Evolutionary conservation across 2,888 invertebrate genomes (phyloP).

Genomic region (Adelognathus sp.): DNA sequence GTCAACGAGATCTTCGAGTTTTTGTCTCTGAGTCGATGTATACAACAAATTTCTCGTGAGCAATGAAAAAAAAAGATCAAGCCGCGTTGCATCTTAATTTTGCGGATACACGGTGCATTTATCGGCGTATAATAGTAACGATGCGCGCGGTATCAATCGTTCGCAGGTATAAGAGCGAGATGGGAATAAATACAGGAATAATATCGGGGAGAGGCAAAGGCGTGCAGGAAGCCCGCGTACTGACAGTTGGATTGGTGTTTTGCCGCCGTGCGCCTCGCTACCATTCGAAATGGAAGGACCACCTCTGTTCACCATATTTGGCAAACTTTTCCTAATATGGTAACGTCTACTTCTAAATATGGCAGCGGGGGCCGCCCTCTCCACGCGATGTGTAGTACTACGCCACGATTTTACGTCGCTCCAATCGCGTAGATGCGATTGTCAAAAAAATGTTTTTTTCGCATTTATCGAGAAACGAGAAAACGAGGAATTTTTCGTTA

Average conservation of each 20-base stretch:
- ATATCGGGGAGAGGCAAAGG: conserved; percentile 71
- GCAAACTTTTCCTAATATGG: conserved; percentile 92
- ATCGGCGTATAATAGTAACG: background rate
- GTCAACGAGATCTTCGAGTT: too few relatives aligned
- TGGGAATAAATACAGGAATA: too few relatives aligned
- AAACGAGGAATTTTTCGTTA: conserved; percentile 31
- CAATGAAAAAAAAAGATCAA: conserved; percentile 7
- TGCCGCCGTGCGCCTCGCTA: conserved; percentile 75
- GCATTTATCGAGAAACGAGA: background rate
- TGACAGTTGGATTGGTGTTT: conserved; percentile 80
- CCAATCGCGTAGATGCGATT: background rate
- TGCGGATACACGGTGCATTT: background rate
- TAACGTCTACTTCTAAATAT: conserved; percentile 91
- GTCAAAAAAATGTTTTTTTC: conserved; percentile 37
- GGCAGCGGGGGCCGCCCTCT: conserved; percentile 88
- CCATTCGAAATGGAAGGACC: conserved; percentile 84
- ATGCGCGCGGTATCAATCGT: conserved; percentile 27
- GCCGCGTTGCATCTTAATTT: background rate
- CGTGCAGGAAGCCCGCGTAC: conserved; percentile 79
- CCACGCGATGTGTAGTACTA: conserved; percentile 80
- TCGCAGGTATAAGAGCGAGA: conserved; percentile 14
- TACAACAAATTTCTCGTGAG: background rate
- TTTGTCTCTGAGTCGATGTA: background rate
- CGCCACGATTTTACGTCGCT: conserved; percentile 56
- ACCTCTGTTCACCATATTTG: conserved; percentile 91